These are phyloP conservation scores for Clarias platycephalus DNA, from an alignment of 2,797 vertebrate genomes.

Conservation along the genomic window DNA sequence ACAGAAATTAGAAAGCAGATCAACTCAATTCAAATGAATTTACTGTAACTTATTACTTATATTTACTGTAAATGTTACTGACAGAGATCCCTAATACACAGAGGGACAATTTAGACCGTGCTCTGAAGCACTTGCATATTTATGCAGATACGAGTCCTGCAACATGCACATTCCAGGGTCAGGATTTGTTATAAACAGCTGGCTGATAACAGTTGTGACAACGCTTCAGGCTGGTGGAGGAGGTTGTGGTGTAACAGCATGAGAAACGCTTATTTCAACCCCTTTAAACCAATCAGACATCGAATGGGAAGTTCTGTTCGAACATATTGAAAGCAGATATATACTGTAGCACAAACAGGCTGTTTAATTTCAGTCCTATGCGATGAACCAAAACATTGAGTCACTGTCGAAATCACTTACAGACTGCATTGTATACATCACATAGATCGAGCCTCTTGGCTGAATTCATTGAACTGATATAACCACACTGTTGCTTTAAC, in stretches of 20 bases:
- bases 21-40: neutral
- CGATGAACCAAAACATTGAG: slow-evolving; percentile 4
- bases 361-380: neutral
- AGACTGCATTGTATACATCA: slow-evolving; percentile 19
- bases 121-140: neutral
- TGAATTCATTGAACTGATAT: slow-evolving; percentile 20
- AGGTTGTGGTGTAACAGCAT: neutral
- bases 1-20: neutral
- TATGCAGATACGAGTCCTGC: neutral
- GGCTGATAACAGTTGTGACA: neutral
- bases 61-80: no score
- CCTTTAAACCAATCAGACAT: neutral
- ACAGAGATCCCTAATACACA: no score
- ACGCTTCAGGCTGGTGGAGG: neutral
- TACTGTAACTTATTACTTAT: no score
- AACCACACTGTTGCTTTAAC: slow-evolving; percentile 12
- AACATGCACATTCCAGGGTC: neutral
- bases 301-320: neutral
- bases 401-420: neutral
- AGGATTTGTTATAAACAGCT: neutral
- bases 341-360: neutral
- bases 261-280: neutral
- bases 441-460: slow-evolving; percentile 22
- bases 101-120: neutral
- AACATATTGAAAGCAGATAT: neutral